A percentile compares a stretch with the other conserved stretches of the same genome.
Conservation (phyloP, 2,888 invertebrate species). For the Amphipoea lucens region DNA sequence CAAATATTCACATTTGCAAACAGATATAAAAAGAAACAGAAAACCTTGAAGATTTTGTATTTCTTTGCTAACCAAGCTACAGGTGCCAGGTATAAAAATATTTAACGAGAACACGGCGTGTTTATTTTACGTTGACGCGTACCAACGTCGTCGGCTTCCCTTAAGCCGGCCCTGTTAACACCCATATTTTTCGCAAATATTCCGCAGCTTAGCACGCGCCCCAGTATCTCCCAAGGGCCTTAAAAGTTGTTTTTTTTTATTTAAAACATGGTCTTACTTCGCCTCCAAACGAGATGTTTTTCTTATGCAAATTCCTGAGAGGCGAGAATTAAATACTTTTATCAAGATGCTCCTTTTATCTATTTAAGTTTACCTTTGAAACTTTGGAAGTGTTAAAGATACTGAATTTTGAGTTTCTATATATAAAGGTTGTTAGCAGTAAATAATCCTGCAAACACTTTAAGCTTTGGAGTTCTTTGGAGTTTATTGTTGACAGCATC, state of each 20-base stretch:
- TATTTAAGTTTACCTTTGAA: slow-evolving; percentile 39
- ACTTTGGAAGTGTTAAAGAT: slow-evolving; percentile 24
- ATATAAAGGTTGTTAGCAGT: slow-evolving; percentile 26
- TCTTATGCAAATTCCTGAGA: slow-evolving; percentile 70
- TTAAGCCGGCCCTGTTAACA: slow-evolving; percentile 64
- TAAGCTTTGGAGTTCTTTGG: slow-evolving; percentile 15
- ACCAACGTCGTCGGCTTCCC: slow-evolving; percentile 8
- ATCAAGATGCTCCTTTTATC: slow-evolving; percentile 55
- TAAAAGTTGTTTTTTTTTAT: slow-evolving; percentile 53
- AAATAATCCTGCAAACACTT: slow-evolving; percentile 50
- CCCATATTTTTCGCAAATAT: slow-evolving; percentile 62
- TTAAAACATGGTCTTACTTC: slow-evolving; percentile 61
- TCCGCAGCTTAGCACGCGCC: slow-evolving; percentile 43
- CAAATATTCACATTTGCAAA: slow-evolving; percentile 28
- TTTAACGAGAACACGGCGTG: slow-evolving; percentile 45
- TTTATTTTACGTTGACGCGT: slow-evolving; percentile 54
- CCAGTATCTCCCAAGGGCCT: slow-evolving; percentile 46
- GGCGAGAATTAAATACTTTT: slow-evolving; percentile 62
- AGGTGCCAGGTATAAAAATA: slow-evolving; percentile 59
- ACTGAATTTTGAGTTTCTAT: slow-evolving; percentile 23
- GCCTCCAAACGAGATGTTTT: slow-evolving; percentile 62
- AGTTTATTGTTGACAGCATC: slow-evolving; percentile 36
- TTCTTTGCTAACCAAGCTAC: slow-evolving; percentile 48
- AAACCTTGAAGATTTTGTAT: slow-evolving; percentile 37
- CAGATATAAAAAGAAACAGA: slow-evolving; percentile 21